Conservation (phyloP, 2,797 vertebrate species). For the Spinus pinus region DNA sequence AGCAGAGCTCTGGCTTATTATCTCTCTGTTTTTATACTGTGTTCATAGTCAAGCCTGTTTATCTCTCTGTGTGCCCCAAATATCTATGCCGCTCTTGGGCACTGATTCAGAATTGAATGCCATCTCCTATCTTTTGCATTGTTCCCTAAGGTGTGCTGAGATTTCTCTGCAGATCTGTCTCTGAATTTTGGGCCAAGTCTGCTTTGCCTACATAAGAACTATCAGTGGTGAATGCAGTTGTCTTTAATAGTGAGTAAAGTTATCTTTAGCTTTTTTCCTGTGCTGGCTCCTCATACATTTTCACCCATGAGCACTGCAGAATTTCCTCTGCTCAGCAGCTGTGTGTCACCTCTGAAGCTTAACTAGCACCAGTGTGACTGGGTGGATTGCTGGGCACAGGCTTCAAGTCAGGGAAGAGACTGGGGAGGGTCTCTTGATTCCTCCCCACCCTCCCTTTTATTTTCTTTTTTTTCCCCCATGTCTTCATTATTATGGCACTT, state of each 20-base stretch:
- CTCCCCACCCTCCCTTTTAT: neutral
- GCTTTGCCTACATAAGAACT: neutral
- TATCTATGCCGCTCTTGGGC: neutral
- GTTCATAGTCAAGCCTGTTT: neutral
- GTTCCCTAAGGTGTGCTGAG: neutral
- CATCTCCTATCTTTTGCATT: neutral
- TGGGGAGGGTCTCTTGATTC: neutral
- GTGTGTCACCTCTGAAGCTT: neutral
- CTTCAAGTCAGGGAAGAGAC: neutral
- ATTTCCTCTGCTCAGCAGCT: neutral
- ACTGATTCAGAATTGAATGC: neutral
- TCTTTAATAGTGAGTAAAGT: neutral
- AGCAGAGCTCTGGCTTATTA: neutral
- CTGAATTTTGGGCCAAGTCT: neutral
- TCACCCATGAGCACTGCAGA: neutral
- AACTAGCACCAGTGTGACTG: neutral
- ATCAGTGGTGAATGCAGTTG: neutral
- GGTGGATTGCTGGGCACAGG: neutral
- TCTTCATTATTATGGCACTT: neutral
- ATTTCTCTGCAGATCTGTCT: neutral
- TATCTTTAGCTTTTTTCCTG: conserved; percentile 9
- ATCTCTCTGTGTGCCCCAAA: neutral
- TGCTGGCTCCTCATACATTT: neutral
- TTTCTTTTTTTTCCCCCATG: rapidly evolving
- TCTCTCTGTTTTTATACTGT: neutral